Evolutionary conservation across 1,140 invertebrate genomes (phyloP).

Genomic region (Tetragnatha versicolor): DNA sequence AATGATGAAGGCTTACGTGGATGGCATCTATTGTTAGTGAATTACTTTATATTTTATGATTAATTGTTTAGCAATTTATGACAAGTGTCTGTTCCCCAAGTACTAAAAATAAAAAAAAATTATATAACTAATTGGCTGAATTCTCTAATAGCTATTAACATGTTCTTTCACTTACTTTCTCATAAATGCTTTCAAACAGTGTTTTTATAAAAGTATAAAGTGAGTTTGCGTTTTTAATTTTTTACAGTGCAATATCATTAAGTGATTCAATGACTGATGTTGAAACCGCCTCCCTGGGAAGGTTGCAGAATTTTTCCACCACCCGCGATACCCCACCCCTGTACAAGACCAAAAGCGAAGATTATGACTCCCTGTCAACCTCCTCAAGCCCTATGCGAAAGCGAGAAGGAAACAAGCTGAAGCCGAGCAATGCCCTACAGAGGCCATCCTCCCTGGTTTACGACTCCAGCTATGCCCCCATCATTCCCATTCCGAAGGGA

Average conservation of each 20-base stretch:
- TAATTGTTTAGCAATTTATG: too few species aligned
- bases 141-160: too few species aligned
- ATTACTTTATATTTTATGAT: too few species aligned
- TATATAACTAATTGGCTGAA: too few species aligned
- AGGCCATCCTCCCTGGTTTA: slow-evolving; percentile 41
- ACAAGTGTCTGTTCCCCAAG: too few species aligned
- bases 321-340: slow-evolving; percentile 10
- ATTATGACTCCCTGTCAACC: slow-evolving; percentile 18
- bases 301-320: slow-evolving; percentile 23
- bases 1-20: too few species aligned
- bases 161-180: too few species aligned
- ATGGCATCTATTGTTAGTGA: too few species aligned
- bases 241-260: slow-evolving; percentile 46
- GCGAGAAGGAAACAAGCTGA: background rate
- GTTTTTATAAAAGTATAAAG: too few species aligned
- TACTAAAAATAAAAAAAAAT: too few species aligned
- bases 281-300: slow-evolving; percentile 37
- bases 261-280: slow-evolving; percentile 50
- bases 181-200: too few species aligned
- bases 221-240: background rate
- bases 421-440: background rate
- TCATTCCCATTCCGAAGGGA: background rate
- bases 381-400: slow-evolving; percentile 23
- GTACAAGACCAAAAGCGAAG: slow-evolving; percentile 28
- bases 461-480: background rate